A percentile compares a stretch with the other conserved stretches of the same genome.
phyloP scores from a whole-genome alignment of 2,888 invertebrate species.

The Habrosyne pyritoides region DNA sequence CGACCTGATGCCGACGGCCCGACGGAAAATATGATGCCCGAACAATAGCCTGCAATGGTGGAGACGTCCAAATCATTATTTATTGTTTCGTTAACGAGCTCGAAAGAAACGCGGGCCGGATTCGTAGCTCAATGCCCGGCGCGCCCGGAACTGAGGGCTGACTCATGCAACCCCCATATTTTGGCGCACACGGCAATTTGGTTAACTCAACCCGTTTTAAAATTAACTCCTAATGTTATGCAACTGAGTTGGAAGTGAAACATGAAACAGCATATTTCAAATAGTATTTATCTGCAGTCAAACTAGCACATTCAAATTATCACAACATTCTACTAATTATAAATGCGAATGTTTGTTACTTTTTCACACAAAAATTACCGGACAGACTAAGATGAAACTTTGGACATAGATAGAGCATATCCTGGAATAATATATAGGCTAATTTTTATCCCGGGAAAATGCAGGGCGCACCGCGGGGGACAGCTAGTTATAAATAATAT shows the following conservation, averaged over 20 bases:
- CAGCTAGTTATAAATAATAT: no score
- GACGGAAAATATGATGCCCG: constrained; percentile 63
- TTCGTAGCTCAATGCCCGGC: constrained; percentile 49
- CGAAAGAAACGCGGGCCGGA: constrained; percentile 60
- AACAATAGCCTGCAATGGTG: constrained; percentile 65
- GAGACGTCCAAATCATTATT: constrained; percentile 76
- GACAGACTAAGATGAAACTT: no score
- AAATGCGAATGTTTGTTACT: no score
- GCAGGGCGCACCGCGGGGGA: no score
- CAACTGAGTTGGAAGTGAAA: background rate
- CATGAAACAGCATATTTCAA: no score
- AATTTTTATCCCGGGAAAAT: no score
- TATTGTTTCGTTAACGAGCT: constrained; percentile 79
- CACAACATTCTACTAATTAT: no score
- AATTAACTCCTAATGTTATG: background rate
- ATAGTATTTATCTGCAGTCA: no score
- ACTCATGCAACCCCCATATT: constrained; percentile 49
- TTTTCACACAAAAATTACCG: no score
- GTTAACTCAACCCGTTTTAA: constrained; percentile 32
- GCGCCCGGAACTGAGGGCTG: constrained; percentile 41
- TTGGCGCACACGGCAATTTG: constrained; percentile 33
- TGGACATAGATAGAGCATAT: no score
- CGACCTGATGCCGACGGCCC: constrained; percentile 44
- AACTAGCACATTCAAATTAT: no score
- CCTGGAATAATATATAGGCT: no score